Evolutionary conservation across 2,113 vertebrate species (phyloP), one percentile per base, ranked within the genome.

Genomic region (Sylvilagus bachmani): DNA sequence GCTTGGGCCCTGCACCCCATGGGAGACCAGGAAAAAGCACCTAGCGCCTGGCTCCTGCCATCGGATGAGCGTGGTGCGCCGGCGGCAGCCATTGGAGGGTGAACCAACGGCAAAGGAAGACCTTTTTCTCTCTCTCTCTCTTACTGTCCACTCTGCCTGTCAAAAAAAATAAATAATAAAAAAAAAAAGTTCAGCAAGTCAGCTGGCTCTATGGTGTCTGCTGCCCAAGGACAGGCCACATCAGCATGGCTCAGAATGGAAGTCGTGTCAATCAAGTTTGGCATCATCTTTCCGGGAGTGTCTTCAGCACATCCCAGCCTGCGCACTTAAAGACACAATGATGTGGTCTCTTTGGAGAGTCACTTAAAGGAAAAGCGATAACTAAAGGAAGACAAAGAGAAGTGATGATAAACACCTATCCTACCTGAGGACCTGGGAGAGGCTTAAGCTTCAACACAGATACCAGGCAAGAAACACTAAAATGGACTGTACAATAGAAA

Each of bases 121-220:
- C n/a, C n/a, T n/a, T n/a, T n/a, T n/a, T n/a, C n/a, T n/a, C n/a
- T n/a, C n/a, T n/a, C n/a, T n/a, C n/a, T n/a, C n/a, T n/a, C n/a
- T n/a, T n/a, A n/a, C n/a, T n/a, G n/a, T n/a, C n/a, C n/a, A n/a
- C n/a, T n/a, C n/a, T n/a, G n/a, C n/a, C n/a, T n/a, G n/a, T n/a
- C n/a, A n/a, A n/a, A n/a, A n/a, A n/a, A n/a, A n/a, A n/a, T n/a
- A n/a, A n/a, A n/a, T n/a, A n/a, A n/a, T n/a, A n/a, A n/a, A n/a
- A n/a, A n/a, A n/a, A n/a, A n/a, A n/a, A 82, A 62, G 95, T 96
- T 90, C 96, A 96, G 86, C 67, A 11, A 12, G 70, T 94, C 91
- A 71, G 64, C 90, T 51, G 14, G 51, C 31, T 88, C 79, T 90
- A 95, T 31, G 74, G 66, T 82, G 95, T 33, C 88, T 89, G 83